A percentile compares a stretch with the other conserved stretches of the same genome.
These are phyloP conservation scores for Phlogophora meticulosa DNA, from an alignment of 2,888 invertebrate genomes.

Conservation along the genomic window DNA sequence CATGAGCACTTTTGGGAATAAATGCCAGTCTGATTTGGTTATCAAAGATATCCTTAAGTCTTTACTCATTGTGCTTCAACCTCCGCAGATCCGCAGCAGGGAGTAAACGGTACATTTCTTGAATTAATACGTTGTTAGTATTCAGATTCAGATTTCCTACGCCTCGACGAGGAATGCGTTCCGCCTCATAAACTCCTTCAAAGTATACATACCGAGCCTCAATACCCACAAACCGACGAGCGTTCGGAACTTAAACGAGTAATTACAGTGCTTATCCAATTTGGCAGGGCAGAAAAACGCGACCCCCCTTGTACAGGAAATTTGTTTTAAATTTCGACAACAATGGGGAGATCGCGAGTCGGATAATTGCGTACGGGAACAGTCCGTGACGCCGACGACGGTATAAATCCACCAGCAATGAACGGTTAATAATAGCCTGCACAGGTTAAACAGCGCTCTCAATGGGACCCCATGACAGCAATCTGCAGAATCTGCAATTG, in stretches of 20 bases:
- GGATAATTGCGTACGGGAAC: conserved; percentile 88
- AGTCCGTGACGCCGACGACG: conserved; percentile 83
- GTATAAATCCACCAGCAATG: conserved; percentile 86
- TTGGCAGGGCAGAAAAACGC: conserved; percentile 89
- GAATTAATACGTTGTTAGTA: conserved; percentile 63
- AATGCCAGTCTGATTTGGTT: conserved; percentile 47
- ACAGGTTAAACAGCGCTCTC: conserved; percentile 79
- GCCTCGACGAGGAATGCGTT: conserved; percentile 71
- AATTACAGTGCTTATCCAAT: conserved; percentile 91
- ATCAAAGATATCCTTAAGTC: conserved; percentile 37
- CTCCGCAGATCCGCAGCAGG: conserved; percentile 38
- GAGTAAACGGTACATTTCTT: conserved; percentile 45
- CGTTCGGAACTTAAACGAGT: conserved; percentile 84
- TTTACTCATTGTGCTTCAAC: conserved; percentile 28
- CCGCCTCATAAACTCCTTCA: conserved; percentile 80
- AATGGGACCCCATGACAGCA: conserved; percentile 81
- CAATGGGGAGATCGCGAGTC: conserved; percentile 88
- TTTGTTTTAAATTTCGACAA: conserved; percentile 91
- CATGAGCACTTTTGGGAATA: conserved; percentile 34
- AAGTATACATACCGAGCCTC: conserved; percentile 75
- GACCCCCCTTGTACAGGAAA: conserved; percentile 89
- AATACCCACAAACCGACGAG: conserved; percentile 79
- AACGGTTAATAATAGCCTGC: conserved; percentile 88
- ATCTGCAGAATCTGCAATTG: conserved; percentile 83
- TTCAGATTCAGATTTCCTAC: conserved; percentile 68